A percentile compares a stretch with the other conserved stretches of the same genome.
phyloP scores from a whole-genome alignment of 37 sponge, comb jelly and placozoan species.

The Agelas oroides region DNA sequence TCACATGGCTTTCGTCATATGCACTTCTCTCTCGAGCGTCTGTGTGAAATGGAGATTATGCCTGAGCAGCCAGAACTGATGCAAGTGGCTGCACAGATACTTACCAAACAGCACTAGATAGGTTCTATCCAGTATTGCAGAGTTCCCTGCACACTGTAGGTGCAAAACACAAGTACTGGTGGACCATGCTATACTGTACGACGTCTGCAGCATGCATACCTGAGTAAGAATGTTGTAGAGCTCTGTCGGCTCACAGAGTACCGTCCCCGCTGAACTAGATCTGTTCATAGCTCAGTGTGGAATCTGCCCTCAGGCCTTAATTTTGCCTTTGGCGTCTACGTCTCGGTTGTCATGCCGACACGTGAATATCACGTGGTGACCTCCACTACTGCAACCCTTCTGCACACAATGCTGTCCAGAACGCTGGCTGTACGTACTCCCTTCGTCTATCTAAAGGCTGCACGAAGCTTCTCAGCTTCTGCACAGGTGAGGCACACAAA shows the following conservation, averaged over 20 bases:
- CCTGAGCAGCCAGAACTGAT: too few species aligned
- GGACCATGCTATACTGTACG: background rate
- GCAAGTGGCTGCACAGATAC: conserved; percentile 20
- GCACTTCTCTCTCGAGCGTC: conserved; percentile 62
- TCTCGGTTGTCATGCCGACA: conserved; percentile 37
- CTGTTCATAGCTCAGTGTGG: conserved; percentile 7
- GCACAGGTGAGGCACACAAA: conserved; percentile 33
- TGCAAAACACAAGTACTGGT: background rate
- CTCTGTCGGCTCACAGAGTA: conserved; percentile 87
- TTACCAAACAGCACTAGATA: conserved; percentile 82
- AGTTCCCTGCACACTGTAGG: conserved; percentile 23
- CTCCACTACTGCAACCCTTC: conserved; percentile 3
- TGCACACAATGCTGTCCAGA: conserved; percentile 41
- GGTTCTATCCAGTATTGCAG: conserved; percentile 55
- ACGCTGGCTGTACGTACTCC: background rate
- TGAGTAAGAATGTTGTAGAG: conserved; percentile 90
- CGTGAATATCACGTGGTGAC: background rate
- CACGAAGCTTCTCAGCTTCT: conserved; percentile 46
- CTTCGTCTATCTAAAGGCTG: background rate
- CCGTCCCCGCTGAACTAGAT: conserved; percentile 45
- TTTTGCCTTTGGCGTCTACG: background rate
- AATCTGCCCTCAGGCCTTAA: too few species aligned
- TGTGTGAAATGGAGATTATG: background rate
- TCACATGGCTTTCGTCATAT: conserved; percentile 67
- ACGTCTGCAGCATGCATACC: conserved; percentile 29